Percentiles rank a stretch among this genome's conserved stretches.
Evolutionary conservation across 2,797 vertebrate species (phyloP).

Genomic region (Tympanoctomys barrerae): DNA sequence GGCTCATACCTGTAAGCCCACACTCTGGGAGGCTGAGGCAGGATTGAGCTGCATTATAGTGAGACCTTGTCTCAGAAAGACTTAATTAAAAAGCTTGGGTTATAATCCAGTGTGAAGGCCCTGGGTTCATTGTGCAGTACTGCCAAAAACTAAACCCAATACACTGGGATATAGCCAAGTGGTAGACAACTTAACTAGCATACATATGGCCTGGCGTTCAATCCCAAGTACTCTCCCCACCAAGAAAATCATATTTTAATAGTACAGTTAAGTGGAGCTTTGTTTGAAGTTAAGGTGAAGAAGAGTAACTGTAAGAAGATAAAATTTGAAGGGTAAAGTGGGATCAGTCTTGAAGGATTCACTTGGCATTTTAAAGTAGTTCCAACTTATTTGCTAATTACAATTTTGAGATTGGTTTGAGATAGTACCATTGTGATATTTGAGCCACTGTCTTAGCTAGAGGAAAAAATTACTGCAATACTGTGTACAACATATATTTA

Average conservation of each 20-base stretch:
- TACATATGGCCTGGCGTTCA: not conserved
- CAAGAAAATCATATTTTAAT: not conserved
- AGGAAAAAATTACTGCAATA: constrained; percentile 23
- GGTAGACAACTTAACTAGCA: not conserved
- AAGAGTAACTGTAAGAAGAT: constrained; percentile 8
- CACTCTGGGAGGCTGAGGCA: not conserved
- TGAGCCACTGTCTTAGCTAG: constrained; percentile 13
- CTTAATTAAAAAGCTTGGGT: not conserved
- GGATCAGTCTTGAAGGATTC: constrained; percentile 3
- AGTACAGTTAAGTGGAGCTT: constrained; percentile 8
- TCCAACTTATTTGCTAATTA: constrained; percentile 37
- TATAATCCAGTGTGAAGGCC: not conserved
- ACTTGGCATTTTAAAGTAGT: not conserved
- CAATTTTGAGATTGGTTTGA: constrained; percentile 36
- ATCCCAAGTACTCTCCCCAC: not conserved
- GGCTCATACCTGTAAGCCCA: not conserved
- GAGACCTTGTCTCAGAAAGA: not conserved
- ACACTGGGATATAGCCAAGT: not conserved
- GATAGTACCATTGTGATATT: not conserved
- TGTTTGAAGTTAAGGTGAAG: not conserved
- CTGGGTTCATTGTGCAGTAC: not conserved
- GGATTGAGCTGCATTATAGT: not conserved
- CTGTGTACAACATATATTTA: constrained; percentile 15
- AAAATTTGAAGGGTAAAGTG: constrained; percentile 31
- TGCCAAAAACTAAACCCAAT: not conserved